phyloP scores from a whole-genome alignment of 1,140 invertebrate genomes.

The Gryon sp. region DNA sequence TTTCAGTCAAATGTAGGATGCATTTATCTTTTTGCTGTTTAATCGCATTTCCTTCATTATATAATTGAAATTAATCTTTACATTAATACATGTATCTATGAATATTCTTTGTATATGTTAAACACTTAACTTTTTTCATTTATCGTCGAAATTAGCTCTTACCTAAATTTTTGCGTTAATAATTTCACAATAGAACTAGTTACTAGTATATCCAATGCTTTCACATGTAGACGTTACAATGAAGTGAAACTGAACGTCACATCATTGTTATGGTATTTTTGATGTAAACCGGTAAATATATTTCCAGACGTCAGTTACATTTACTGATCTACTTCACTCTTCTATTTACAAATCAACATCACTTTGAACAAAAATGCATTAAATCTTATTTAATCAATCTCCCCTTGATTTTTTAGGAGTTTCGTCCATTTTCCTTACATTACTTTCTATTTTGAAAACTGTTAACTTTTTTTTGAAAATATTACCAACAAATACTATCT shows the following conservation, averaged over 20 bases:
- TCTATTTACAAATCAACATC: slow-evolving; percentile 22
- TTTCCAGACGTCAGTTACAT: too few relatives aligned
- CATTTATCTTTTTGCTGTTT: too few relatives aligned
- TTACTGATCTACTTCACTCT: too few relatives aligned
- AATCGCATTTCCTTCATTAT: too few relatives aligned
- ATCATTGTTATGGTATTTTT: slow-evolving; percentile 24
- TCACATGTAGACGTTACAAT: slow-evolving; percentile 56
- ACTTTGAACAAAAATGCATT: slow-evolving; percentile 5
- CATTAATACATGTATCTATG: slow-evolving; percentile 42
- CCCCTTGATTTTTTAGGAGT: not conserved
- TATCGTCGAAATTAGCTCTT: slow-evolving; percentile 68
- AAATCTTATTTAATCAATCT: slow-evolving; percentile 7
- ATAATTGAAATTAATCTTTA: too few relatives aligned
- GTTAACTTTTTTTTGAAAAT: too few relatives aligned
- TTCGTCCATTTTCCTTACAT: slow-evolving; percentile 41
- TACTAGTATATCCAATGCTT: slow-evolving; percentile 67
- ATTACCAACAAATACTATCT: too few relatives aligned
- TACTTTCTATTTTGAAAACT: slow-evolving; percentile 39
- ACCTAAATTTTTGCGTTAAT: slow-evolving; percentile 68
- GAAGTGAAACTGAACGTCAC: slow-evolving; percentile 40
- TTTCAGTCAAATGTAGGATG: too few relatives aligned
- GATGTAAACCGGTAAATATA: too few relatives aligned
- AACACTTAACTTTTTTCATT: slow-evolving; percentile 53
- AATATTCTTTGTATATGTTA: slow-evolving; percentile 49
- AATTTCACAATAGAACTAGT: slow-evolving; percentile 72